Conservation (phyloP, 2,113 vertebrate species). For the Rhizomys pruinosus region DNA sequence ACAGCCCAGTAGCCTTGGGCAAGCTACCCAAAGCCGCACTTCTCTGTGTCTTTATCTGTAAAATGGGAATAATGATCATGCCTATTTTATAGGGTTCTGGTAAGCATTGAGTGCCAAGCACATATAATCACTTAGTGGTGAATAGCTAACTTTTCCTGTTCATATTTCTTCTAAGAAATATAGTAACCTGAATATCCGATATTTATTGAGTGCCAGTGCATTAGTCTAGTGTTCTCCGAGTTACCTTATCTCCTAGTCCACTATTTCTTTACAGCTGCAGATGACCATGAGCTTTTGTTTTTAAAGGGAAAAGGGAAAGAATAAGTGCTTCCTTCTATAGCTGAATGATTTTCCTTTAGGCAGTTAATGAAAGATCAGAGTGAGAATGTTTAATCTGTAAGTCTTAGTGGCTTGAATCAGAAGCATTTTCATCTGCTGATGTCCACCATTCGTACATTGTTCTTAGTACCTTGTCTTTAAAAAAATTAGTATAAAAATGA, state of each 20-base stretch:
- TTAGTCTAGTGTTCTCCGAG: background rate
- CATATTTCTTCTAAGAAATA: constrained; percentile 13
- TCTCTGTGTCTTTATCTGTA: constrained; percentile 21
- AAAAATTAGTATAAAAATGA: constrained; percentile 1
- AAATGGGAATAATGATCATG: background rate
- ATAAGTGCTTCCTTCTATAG: background rate
- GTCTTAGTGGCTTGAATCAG: background rate
- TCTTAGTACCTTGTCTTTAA: constrained; percentile 43
- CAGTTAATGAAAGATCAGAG: background rate
- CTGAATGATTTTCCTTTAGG: background rate
- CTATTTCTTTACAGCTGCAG: background rate
- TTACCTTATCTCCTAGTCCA: background rate
- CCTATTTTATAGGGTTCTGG: background rate
- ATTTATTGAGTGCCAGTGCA: background rate
- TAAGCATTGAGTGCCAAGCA: background rate
- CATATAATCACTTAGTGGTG: background rate
- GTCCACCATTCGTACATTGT: background rate
- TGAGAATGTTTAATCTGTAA: background rate
- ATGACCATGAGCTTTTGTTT: constrained; percentile 17
- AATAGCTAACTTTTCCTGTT: constrained; percentile 17
- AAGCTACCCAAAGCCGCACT: background rate
- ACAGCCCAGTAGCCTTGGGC: background rate
- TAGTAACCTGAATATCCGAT: background rate
- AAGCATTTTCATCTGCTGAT: constrained; percentile 7
- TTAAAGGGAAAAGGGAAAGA: background rate